phyloP scores from a whole-genome alignment of 64 coral and sea anemone species.

The Actinia equina region DNA sequence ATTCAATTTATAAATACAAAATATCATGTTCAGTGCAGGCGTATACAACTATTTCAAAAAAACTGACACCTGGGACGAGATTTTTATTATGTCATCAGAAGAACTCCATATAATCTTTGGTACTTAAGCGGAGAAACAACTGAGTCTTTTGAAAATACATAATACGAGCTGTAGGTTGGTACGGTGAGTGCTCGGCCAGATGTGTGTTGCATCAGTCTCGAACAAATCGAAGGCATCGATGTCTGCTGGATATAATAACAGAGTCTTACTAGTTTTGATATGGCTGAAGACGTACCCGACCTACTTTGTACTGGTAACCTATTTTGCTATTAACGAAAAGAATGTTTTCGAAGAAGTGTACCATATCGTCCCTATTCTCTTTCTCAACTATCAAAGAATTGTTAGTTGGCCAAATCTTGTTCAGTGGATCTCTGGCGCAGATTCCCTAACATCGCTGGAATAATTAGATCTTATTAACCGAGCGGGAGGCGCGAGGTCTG shows the following conservation, averaged over 20 bases:
- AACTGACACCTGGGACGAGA: background rate
- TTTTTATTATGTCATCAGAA: background rate
- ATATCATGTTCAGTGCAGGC: too few relatives aligned
- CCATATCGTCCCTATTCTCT: slow-evolving; percentile 22
- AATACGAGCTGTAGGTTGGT: slow-evolving; percentile 12
- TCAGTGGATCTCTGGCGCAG: background rate
- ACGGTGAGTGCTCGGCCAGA: background rate
- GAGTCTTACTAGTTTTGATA: slow-evolving; percentile 9
- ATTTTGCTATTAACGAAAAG: slow-evolving; percentile 1
- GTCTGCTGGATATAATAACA: slow-evolving; percentile 18
- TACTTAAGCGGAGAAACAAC: slow-evolving; percentile 3
- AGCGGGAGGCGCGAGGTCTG: too few relatives aligned
- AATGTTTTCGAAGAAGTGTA: slow-evolving; percentile 15
- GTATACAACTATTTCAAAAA: too few relatives aligned
- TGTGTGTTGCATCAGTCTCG: background rate
- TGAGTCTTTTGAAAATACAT: slow-evolving; percentile 1
- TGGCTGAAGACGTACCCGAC: slow-evolving; percentile 12
- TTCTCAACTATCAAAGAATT: background rate
- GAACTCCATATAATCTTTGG: background rate
- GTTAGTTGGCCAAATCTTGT: slow-evolving; percentile 29
- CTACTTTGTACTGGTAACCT: background rate
- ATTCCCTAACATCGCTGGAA: slow-evolving; percentile 12
- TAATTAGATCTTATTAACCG: background rate
- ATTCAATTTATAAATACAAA: too few relatives aligned
- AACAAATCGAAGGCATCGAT: slow-evolving; percentile 19